phyloP scores from a whole-genome alignment of 92 coral and sea anemone species.

The Actinostola sp. region DNA sequence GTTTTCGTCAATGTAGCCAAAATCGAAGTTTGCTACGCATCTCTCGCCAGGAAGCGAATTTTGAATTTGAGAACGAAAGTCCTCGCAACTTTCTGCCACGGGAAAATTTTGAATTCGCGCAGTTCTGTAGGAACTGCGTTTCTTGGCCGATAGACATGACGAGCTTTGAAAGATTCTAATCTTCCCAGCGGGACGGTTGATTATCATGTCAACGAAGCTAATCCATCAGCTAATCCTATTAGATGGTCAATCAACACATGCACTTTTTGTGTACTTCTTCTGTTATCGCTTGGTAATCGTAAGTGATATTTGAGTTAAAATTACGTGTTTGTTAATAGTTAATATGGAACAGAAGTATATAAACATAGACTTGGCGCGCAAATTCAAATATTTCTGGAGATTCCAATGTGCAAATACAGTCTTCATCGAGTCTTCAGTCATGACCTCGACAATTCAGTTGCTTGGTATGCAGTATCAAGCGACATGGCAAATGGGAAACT shows the following conservation, averaged over 20 bases:
- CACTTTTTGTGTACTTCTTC: background rate
- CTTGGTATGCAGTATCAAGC: slow-evolving; percentile 4
- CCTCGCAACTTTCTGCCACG: no score
- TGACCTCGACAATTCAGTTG: background rate
- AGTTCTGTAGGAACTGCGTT: no score
- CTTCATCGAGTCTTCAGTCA: slow-evolving; percentile 9
- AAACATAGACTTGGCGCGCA: background rate
- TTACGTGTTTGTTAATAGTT: background rate
- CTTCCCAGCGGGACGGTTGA: background rate
- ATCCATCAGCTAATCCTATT: slow-evolving; percentile 16
- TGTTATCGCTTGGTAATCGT: background rate
- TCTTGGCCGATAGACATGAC: no score
- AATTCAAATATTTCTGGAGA: slow-evolving; percentile 4
- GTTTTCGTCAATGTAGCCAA: no score
- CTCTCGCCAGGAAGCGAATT: no score
- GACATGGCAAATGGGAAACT: background rate
- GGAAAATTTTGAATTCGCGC: no score
- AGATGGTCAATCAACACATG: background rate
- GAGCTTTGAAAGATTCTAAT: slow-evolving; percentile 14
- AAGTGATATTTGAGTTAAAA: background rate
- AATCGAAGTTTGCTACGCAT: no score
- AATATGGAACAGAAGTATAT: background rate
- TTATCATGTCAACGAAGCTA: background rate
- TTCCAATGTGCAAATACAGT: background rate
- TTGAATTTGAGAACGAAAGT: no score